Conservation (phyloP, 2,888 invertebrate genomes). For the Steinernema carpocapsae region DNA sequence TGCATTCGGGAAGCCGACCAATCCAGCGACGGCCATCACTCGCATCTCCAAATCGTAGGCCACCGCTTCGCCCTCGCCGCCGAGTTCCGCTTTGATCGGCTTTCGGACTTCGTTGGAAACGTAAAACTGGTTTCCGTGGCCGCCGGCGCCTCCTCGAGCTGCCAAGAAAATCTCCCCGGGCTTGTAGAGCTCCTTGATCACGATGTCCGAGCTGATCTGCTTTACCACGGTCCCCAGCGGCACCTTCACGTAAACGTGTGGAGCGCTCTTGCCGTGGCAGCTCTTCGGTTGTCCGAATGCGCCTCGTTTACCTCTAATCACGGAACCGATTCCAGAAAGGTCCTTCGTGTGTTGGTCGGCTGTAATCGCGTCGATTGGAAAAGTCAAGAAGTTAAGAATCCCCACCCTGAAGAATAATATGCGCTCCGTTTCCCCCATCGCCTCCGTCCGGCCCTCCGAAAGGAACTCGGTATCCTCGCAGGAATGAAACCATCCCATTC, state of each 20-base stretch:
- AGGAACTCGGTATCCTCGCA: slow-evolving; percentile 82
- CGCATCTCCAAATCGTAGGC: slow-evolving; percentile 82
- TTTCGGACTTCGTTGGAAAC: slow-evolving; percentile 79
- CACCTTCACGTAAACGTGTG: slow-evolving; percentile 73
- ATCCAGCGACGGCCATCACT: slow-evolving; percentile 92
- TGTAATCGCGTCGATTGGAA: slow-evolving; percentile 37
- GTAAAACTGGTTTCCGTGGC: slow-evolving; percentile 92
- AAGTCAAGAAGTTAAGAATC: background rate
- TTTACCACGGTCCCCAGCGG: slow-evolving; percentile 83
- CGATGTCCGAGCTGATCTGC: slow-evolving; percentile 71
- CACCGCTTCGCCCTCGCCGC: slow-evolving; percentile 81
- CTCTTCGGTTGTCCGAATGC: slow-evolving; percentile 55
- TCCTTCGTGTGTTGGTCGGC: slow-evolving; percentile 55
- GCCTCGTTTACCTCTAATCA: slow-evolving; percentile 55
- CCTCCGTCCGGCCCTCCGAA: slow-evolving; percentile 93
- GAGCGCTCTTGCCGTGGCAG: slow-evolving; percentile 56
- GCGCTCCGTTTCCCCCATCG: slow-evolving; percentile 81
- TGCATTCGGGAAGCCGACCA: slow-evolving; percentile 88
- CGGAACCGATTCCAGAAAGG: slow-evolving; percentile 54
- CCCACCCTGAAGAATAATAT: slow-evolving; percentile 38
- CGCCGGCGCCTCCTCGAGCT: slow-evolving; percentile 92
- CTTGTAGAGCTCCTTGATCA: slow-evolving; percentile 77
- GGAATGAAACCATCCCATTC: slow-evolving; percentile 87
- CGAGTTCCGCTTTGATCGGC: slow-evolving; percentile 85
- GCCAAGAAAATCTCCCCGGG: slow-evolving; percentile 84